A percentile compares a stretch with the other conserved stretches of the same genome.
These are phyloP conservation scores for Caenorhabditis sulstoni DNA, from an alignment of 2,888 invertebrate genomes.

Conservation along the genomic window DNA sequence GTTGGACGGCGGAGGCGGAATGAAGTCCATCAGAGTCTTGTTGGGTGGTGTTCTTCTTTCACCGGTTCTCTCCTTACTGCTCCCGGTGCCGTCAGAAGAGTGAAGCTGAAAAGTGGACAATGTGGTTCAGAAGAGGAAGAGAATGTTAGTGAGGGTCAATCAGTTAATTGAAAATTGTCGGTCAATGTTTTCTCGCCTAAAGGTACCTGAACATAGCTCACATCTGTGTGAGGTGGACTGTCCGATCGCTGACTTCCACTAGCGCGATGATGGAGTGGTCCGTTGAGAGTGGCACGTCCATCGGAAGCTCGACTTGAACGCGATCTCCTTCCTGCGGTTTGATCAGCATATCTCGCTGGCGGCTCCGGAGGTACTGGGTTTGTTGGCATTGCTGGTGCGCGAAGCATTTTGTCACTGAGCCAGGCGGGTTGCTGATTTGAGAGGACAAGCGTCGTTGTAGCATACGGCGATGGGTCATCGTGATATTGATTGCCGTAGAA, in stretches of 20 bases:
- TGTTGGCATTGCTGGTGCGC: constrained; percentile 70
- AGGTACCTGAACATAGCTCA: constrained; percentile 76
- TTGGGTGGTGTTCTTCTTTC: constrained; percentile 69
- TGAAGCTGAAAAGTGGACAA: constrained; percentile 61
- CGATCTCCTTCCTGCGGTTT: constrained; percentile 65
- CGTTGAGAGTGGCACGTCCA: constrained; percentile 55
- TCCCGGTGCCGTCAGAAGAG: constrained; percentile 76
- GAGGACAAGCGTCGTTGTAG: constrained; percentile 79
- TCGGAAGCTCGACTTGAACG: constrained; percentile 64
- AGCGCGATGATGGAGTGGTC: constrained; percentile 41
- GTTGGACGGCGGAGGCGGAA: constrained; percentile 75
- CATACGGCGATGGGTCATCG: constrained; percentile 80
- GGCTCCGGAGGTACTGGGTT: constrained; percentile 73
- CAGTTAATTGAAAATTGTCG: constrained; percentile 14
- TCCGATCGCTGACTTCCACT: constrained; percentile 68
- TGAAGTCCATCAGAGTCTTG: constrained; percentile 73
- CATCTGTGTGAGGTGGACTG: constrained; percentile 77
- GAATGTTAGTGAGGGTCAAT: constrained; percentile 17
- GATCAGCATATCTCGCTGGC: constrained; percentile 67
- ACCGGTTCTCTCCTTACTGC: constrained; percentile 65
- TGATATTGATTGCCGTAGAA: constrained; percentile 76
- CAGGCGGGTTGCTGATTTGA: constrained; percentile 74
- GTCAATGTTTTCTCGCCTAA: constrained; percentile 39
- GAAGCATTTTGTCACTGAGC: constrained; percentile 70
- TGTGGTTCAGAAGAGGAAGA: background rate